A percentile compares a stretch with the other conserved stretches of the same genome.
Evolutionary conservation across 2,888 invertebrate species (phyloP).

Genomic region (Callimorpha dominula): DNA sequence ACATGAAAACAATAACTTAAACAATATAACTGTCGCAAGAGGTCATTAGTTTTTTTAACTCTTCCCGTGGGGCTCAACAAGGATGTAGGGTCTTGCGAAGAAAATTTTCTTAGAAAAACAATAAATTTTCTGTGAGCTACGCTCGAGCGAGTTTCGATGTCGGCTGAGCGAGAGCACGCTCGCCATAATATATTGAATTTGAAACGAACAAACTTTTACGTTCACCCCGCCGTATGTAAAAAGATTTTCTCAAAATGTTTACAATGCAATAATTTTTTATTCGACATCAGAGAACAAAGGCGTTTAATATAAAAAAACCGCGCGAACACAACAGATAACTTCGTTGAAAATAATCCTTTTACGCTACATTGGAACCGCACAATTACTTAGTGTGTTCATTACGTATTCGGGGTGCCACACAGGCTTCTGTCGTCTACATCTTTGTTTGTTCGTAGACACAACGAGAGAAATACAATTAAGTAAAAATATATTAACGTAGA

Average conservation of each 20-base stretch:
- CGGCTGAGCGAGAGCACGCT: constrained; percentile 85
- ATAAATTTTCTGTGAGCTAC: constrained; percentile 85
- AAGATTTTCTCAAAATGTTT: constrained; percentile 83
- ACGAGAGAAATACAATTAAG: constrained; percentile 23
- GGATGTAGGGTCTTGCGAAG: constrained; percentile 75
- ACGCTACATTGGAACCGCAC: constrained; percentile 23
- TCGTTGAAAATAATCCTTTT: constrained; percentile 34
- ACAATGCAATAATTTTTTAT: constrained; percentile 81
- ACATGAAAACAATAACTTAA: constrained; percentile 59
- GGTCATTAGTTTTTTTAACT: constrained; percentile 77
- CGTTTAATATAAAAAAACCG: constrained; percentile 41
- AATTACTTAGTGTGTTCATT: constrained; percentile 38
- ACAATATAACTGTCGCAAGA: constrained; percentile 61
- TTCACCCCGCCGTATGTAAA: constrained; percentile 79
- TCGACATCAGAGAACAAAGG: constrained; percentile 61
- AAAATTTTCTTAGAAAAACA: constrained; percentile 87
- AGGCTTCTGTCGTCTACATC: constrained; percentile 13
- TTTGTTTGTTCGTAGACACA: constrained; percentile 20
- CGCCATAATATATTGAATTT: constrained; percentile 87
- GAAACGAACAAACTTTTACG: constrained; percentile 86
- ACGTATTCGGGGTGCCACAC: constrained; percentile 29
- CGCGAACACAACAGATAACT: constrained; percentile 24
- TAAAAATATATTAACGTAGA: constrained; percentile 7
- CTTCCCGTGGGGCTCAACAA: constrained; percentile 69
- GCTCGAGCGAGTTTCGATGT: constrained; percentile 86